Evolutionary conservation across 2,888 invertebrate genomes (phyloP).

Genomic region (Anthrax anthrax): DNA sequence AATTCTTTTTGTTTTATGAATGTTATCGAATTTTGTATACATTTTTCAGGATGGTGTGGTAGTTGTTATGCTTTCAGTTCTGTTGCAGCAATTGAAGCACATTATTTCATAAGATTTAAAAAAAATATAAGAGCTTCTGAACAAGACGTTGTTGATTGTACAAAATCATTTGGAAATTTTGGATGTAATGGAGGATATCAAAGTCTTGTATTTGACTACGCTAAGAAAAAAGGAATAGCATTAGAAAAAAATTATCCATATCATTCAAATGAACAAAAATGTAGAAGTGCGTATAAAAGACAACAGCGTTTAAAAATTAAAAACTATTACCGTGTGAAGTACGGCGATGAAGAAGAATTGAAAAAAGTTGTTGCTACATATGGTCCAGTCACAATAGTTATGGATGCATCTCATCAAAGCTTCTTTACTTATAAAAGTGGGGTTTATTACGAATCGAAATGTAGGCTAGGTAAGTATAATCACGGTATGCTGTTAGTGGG

Average conservation of each 20-base stretch:
- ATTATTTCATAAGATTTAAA: background rate
- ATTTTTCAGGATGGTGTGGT: background rate
- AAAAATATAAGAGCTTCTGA: background rate
- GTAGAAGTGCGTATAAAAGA: background rate
- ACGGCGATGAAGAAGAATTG: constrained; percentile 51
- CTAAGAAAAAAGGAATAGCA: background rate
- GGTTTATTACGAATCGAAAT: constrained; percentile 61
- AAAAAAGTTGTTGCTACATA: constrained; percentile 57
- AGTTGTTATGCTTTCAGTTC: background rate
- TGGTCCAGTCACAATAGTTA: constrained; percentile 70
- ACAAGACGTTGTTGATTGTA: constrained; percentile 1
- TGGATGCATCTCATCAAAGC: constrained; percentile 61
- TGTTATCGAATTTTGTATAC: no score
- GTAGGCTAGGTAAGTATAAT: constrained; percentile 51
- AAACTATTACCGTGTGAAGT: background rate
- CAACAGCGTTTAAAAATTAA: background rate
- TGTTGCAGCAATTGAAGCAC: background rate
- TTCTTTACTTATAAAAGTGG: constrained; percentile 67
- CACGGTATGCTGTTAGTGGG: constrained; percentile 41
- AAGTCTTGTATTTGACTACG: background rate
- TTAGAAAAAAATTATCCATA: background rate
- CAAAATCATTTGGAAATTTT: background rate
- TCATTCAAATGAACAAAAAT: background rate
- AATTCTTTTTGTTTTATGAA: no score
- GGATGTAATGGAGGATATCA: constrained; percentile 1